phyloP scores from a whole-genome alignment of 2,888 invertebrate genomes.

The Heterodera filipjevi region DNA sequence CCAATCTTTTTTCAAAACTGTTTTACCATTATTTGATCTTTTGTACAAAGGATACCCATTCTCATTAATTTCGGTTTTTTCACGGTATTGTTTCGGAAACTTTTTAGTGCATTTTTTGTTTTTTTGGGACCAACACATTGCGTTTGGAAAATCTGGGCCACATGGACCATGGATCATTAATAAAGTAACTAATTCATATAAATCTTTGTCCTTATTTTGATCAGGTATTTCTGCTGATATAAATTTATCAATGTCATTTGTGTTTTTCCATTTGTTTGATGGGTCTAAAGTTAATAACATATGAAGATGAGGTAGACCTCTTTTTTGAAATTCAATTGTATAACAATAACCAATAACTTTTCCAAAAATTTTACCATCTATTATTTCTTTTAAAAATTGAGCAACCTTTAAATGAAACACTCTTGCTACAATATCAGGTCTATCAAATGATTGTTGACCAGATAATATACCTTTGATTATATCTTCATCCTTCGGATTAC shows the following conservation, averaged over 20 bases:
- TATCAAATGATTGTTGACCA: too few species aligned
- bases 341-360: too few species aligned
- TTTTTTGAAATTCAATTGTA: too few species aligned
- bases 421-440: too few species aligned
- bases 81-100: too few species aligned
- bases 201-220: background rate
- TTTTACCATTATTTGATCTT: background rate
- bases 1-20: background rate
- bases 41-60: background rate
- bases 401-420: too few species aligned
- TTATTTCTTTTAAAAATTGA: too few species aligned
- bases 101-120: too few species aligned
- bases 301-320: background rate
- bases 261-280: background rate
- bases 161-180: constrained; percentile 2
- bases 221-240: constrained; percentile 1
- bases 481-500: too few species aligned
- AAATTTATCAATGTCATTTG: background rate
- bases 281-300: background rate
- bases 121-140: background rate
- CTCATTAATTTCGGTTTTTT: too few species aligned
- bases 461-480: too few species aligned
- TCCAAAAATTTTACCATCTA: too few species aligned
- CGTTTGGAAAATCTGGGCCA: background rate
- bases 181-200: background rate